Conservation (phyloP, 2,888 invertebrate species). For the Auanema sp. region DNA sequence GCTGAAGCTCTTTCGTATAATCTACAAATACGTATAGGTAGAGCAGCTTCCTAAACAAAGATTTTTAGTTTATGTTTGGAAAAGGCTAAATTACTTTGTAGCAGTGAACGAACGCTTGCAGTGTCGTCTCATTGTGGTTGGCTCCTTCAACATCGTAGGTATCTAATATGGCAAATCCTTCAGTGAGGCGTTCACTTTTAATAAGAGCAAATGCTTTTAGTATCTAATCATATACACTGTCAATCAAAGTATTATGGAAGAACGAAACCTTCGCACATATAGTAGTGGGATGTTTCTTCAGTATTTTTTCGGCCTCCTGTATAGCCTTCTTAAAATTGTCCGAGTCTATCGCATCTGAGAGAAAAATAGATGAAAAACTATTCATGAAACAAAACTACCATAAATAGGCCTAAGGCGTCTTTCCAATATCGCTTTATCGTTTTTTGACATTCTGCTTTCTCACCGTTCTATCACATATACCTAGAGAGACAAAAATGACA, state of each 20-base stretch:
- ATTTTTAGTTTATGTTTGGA: not conserved
- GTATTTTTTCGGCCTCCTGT: slow-evolving; percentile 91
- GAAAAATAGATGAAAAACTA: not conserved
- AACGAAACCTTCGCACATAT: slow-evolving; percentile 77
- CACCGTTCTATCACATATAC: too few species aligned
- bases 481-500: too few species aligned
- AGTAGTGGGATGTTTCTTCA: slow-evolving; percentile 86
- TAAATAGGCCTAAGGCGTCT: slow-evolving; percentile 10
- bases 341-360: slow-evolving; percentile 73
- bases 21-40: slow-evolving; percentile 77
- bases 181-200: slow-evolving; percentile 81
- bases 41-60: slow-evolving; percentile 68
- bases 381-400: not conserved
- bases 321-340: slow-evolving; percentile 95
- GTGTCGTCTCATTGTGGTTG: slow-evolving; percentile 86
- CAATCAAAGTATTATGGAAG: not conserved
- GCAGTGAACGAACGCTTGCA: slow-evolving; percentile 92
- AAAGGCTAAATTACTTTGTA: slow-evolving; percentile 74
- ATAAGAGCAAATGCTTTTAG: slow-evolving; percentile 88
- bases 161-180: slow-evolving; percentile 78
- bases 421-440: slow-evolving; percentile 6
- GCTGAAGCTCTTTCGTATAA: slow-evolving; percentile 87
- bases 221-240: slow-evolving; percentile 68
- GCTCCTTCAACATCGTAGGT: slow-evolving; percentile 74
- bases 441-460: slow-evolving; percentile 1